These are phyloP conservation scores for Corythornis cristatus DNA, from an alignment of 2,113 vertebrate species.

Conservation along the genomic window DNA sequence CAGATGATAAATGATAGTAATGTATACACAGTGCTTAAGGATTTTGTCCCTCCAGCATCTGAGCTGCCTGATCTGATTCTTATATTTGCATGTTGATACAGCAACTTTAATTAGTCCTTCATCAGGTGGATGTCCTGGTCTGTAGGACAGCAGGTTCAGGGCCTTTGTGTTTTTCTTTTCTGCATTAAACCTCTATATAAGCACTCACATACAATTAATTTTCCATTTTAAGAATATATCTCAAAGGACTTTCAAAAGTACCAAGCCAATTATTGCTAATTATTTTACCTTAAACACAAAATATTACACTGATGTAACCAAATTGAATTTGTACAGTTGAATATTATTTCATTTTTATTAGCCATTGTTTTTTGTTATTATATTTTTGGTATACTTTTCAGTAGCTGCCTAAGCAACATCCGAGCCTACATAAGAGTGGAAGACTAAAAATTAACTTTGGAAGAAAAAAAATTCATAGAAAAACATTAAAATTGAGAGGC, in stretches of 20 bases:
- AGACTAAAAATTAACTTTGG: neutral
- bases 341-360: constrained; percentile 6
- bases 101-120: neutral
- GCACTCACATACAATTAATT: neutral
- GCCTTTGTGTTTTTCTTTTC: neutral
- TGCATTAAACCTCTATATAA: neutral
- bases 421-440: neutral
- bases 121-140: neutral
- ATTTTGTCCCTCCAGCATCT: neutral
- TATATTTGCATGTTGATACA: neutral
- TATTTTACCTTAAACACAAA: neutral
- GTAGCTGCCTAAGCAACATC: neutral
- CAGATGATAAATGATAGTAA: neutral
- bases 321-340: neutral
- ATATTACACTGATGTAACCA: neutral
- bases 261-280: neutral
- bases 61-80: neutral
- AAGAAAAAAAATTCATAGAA: neutral
- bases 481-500: neutral
- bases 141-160: neutral
- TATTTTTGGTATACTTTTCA: neutral
- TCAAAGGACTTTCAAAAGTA: neutral
- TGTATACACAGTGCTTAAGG: neutral
- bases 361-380: neutral
- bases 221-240: neutral